Base-by-base conservation (phyloP, 2,113 vertebrate genomes). In the Oceanites oceanicus region DNA sequence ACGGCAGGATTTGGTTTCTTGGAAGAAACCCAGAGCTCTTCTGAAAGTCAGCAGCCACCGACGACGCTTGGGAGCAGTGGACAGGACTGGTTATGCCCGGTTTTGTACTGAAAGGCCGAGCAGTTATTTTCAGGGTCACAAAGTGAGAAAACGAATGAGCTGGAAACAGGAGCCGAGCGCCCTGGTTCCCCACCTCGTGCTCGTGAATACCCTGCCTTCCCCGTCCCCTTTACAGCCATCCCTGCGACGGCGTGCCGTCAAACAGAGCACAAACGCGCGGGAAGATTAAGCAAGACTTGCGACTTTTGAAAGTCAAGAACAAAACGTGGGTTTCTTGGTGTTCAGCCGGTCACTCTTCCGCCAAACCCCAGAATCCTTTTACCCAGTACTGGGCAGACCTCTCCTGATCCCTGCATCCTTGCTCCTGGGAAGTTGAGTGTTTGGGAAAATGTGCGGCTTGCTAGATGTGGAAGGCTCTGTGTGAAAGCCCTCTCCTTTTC, bases 41-140 rank as follows among this genome's bases (percentile, higher is more conserved):
- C 20, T n/a, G 32, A 40, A 67, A 25, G 47, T 16, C 6, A 8
- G 36, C 36, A 59, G 44, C n/a, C 4, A 25, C 45, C 25, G 15
- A 6, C 30, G 8, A 6, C 8, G 15, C 29, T 19, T 10, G 15
- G 0, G 6, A 21, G 18, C 10, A 38, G 34, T 0, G 5, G 36
- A 6, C 53, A 3, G 67, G 27, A 1, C 29, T 59, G 38, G 21
- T 53, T 66, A 16, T 49, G 56, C 34, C 30, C 22, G 11, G n/a
- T 6, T 73, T 18, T 40, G 27, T 9, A 16, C 12, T 50, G 32
- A 50, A 86, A 95, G 71, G 76, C 65, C 7, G 3, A 56, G 52
- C 55, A 49, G 66, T 82, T 42, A 61, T 86, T 92, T 91, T 92
- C 79, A 83, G 76, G 83, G 83, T 94, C 86, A 80, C 53, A 47